Base-by-base conservation (phyloP, 2,888 invertebrate genomes). In the Phasia obesa region DNA sequence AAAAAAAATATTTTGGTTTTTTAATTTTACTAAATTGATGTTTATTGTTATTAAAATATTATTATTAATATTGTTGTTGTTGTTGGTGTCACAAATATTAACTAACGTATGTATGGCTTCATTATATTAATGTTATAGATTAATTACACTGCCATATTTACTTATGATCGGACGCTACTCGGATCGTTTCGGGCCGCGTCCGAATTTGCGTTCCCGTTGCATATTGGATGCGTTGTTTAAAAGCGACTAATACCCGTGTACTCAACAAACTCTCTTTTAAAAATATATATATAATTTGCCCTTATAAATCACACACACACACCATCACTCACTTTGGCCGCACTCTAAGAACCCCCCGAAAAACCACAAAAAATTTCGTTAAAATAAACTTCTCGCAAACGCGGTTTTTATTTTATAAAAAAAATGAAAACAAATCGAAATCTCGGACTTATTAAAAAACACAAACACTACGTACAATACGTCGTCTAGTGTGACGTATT, bases 171-270 rank as follows among this genome's bases (percentile, higher is more conserved):
- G 90, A 90, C 91, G 91, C 91, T 91, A 90, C 90, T 91, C 91
- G 91, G 90, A 90, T 90, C 90, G 90, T 90, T 88, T 91, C 91
- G 91, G 90, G 90, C 89, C 90, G 91, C 91, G 90, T 91, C 91
- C 91, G 91, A 91, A 91, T 91, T 91, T 91, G 90, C 91, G 91
- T 91, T 91, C 90, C 91, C 79, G 91, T 90, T 91, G 91, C 91
- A 91, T 91, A 90, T 91, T 90, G 91, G 89, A 90, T 91, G 91
- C 91, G 90, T 91, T 91, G 91, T 89, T 90, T 90, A 91, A 90
- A 89, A 91, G 90, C 90, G 91, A 91, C 91, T 91, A 60, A 47
- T 44, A 44, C 35, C 47, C 53, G 69, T 71, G 31, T 9, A 9
- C 38, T 25, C 9, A 27, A 3, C 6, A 25, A 64, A 53, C 49